Conservation (phyloP, 2,888 invertebrate genomes). For the Pinctada fucata region DNA sequence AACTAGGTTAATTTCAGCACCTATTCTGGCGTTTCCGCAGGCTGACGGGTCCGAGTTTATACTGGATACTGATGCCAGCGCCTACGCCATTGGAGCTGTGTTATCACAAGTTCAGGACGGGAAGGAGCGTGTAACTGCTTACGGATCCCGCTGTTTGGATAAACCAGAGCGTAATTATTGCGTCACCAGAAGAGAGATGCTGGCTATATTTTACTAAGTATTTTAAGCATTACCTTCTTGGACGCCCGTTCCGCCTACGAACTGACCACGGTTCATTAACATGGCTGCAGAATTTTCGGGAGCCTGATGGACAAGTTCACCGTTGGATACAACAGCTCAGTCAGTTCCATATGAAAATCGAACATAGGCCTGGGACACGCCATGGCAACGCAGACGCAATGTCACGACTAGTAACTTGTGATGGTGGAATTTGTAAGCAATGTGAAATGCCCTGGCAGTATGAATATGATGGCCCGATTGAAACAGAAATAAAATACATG, state of each 20-base stretch:
- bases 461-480: slow-evolving; percentile 5
- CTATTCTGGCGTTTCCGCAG: slow-evolving; percentile 39
- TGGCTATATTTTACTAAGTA: slow-evolving; percentile 33
- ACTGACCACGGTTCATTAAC: too few relatives aligned
- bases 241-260: too few relatives aligned
- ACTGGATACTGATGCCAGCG: slow-evolving; percentile 43
- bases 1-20: slow-evolving; percentile 27
- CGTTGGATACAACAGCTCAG: too few relatives aligned
- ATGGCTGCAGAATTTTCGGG: too few relatives aligned
- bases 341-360: too few relatives aligned
- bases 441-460: slow-evolving; percentile 27
- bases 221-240: too few relatives aligned
- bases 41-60: slow-evolving; percentile 16
- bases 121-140: too few relatives aligned
- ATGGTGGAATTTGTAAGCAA: slow-evolving; percentile 31
- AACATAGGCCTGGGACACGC: too few relatives aligned
- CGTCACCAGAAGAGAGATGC: slow-evolving; percentile 7
- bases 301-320: too few relatives aligned
- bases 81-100: slow-evolving; percentile 19
- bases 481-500: slow-evolving; percentile 9
- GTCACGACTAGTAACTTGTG: slow-evolving; percentile 30
- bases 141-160: too few relatives aligned
- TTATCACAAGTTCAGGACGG: too few relatives aligned
- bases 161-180: too few relatives aligned
- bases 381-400: slow-evolving; percentile 2